Percentiles rank a stretch among this genome's conserved stretches.
These are phyloP conservation scores for Ectropis crepuscularia DNA, from an alignment of 2,888 invertebrate genomes.

Conservation along the genomic window DNA sequence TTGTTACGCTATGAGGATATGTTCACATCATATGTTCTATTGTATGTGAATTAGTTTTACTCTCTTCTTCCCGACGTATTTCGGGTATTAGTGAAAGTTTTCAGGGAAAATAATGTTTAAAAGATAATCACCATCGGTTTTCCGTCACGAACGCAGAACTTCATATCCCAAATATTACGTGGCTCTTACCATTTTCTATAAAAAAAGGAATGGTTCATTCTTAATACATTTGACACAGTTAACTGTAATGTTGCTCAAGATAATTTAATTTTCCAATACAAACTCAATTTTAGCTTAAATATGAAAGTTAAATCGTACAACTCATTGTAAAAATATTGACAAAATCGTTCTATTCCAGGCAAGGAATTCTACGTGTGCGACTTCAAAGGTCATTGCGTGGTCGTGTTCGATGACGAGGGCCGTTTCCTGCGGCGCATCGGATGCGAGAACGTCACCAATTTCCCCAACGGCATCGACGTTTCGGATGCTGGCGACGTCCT, in stretches of 20 bases:
- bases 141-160: no score
- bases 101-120: no score
- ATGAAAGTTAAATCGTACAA: no score
- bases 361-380: constrained; percentile 98
- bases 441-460: constrained; percentile 97
- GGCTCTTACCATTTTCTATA: no score
- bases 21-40: constrained; percentile 11
- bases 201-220: no score
- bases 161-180: no score
- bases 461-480: constrained; percentile 99
- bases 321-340: not conserved
- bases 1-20: not conserved
- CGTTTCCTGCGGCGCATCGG: constrained; percentile 96
- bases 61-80: not conserved
- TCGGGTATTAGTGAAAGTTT: no score
- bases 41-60: not conserved
- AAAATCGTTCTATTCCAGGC: constrained; percentile 79
- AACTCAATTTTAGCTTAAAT: no score
- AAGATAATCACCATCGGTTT: no score
- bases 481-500: constrained; percentile 98
- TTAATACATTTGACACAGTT: no score
- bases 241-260: no score
- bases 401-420: constrained; percentile 97
- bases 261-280: no score
- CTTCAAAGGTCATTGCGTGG: constrained; percentile 99